Base-by-base conservation (phyloP, 2,797 vertebrate species). In the Pelobates cultripes region DNA sequence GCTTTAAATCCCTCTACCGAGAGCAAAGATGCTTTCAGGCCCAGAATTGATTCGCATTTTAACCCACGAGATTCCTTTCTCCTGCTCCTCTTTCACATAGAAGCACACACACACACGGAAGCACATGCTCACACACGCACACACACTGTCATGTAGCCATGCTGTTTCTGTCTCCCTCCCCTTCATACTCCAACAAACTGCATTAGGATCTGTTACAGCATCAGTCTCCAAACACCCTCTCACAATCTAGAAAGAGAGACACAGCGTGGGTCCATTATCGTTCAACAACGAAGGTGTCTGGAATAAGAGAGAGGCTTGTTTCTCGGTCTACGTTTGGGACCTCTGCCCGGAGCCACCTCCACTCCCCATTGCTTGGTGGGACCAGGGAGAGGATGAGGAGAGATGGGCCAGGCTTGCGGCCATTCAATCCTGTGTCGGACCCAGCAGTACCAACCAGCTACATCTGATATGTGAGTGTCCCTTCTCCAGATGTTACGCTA, bases 381-480 rank as follows among this genome's bases (percentile, higher is more conserved):
- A 88, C 89, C 85, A 88, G 89, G 73, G 91, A 86, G 79, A 93
- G 93, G 88, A 97, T 95, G 95, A 95, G 92, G 95, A 95, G 95
- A 87, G 89, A 99, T 98, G 97, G 97, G 97, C 92, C 97, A 99
- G 91, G 96, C 97, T 86, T 98, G 97, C 88, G 97, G 97, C 92
- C 97, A 98, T 95, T 96, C 97, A 92, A 96, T 98, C 90, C 96
- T 98, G 86, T 99, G 97, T 93, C 95, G 97, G 92, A 98, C 94
- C 93, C 96, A 98, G 77, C 94, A 94, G 84, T 92, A 93, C 89
- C 95, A 93, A 82, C 94, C 95, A 67, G 92, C 95, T 72, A 91
- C 95, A 67, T 92, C 94, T 86, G 95, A 96, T 82, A 92, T 95
- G 95, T 97, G 93, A 96, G 96, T 96, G 85, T 44, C 40, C 57